Base-by-base conservation (phyloP, 37 sponge, comb jelly and placozoan species). In the Theonella swinhoei region DNA sequence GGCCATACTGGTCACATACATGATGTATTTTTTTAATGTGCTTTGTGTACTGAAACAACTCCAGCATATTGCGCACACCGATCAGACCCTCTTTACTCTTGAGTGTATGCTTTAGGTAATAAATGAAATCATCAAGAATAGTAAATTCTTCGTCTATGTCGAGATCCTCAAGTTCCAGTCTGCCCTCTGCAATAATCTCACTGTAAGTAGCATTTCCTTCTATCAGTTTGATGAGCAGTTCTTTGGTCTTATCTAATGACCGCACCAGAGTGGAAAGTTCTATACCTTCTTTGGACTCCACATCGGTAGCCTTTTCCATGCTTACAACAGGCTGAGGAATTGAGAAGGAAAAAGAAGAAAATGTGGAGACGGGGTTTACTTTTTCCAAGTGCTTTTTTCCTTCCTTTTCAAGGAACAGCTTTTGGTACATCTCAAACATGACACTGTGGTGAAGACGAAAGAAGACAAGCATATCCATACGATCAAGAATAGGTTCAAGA, bases 1-100 rank as follows among this genome's bases (percentile, higher is more conserved):
- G 77, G 0, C 82, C 67, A 30, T 82, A 93, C 75, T 93, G 93
- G 31, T 76, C 75, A 82, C 90, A 93, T 24, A 93, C 93, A 74
- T 38, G 20, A 37, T 58, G 62, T 19, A 93, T 85, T 26, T 47
- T 85, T 20, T 82, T 40, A 43, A 93, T 84, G 72, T 82, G 77
- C 0, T 65, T 62, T 11, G 90, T 59, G 35, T 70, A 89, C 75
- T 93, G 89, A 59, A 93, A 88, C 40, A 93, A 61, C 71, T 93
- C 65, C 28, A 93, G 69, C 73, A 93, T 88, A 29, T 74, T 72
- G 67, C 82, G 75, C 4, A 93, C 65, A 3, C 83, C 83, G 7
- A 64, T 41, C 31, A 85, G 67, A 23, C 82, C 90, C 31, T 85
- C 86, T 36, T 72, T 67, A 62, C 67, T 47, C 63, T 32, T 38